Evolutionary conservation across 2,888 invertebrate genomes (phyloP), one percentile per base, ranked within the genome.

Genomic region (Fabriciana adippe): DNA sequence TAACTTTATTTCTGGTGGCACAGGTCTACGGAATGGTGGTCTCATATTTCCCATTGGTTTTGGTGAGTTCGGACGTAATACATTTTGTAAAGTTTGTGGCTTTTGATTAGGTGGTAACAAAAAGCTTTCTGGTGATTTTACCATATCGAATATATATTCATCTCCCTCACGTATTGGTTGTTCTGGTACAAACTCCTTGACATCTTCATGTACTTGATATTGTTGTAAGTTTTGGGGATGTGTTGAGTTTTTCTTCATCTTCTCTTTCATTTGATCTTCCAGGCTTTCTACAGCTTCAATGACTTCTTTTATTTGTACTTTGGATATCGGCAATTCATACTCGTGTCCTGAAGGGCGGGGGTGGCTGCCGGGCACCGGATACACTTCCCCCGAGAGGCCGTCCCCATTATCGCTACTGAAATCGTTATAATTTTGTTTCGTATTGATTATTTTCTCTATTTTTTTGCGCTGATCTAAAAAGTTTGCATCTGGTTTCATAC

Each of bases 401-500:
- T 78, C 80, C 65, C 74, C 79, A 69, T 82, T 90, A 78, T 76
- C 68, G 80, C 86, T 90, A 90, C 91, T 92, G 92, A 92, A 92
- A 91, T 89, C 83, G 88, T 90, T 84, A 90, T 90, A 90, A 89
- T 86, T 85, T 75, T 81, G 79, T 85, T 91, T 89, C 87, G 86
- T 87, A 81, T 92, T 89, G 85, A 88, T 90, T 81, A 89, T 88
- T 86, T 91, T 91, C 75, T 89, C 85, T 59, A 87, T 70, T 77
- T 90, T 90, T 79, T 79, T 86, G 77, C 86, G 86, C 51, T 85
- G 84, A 81, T 89, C 87, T 83, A 90, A 78, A 79, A 93, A 93
- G 86, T 93, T 93, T 84, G 87, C 90, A 84, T 94, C 94, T 72
- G 95, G 94, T 80, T 93, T 93, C 80, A 95, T 89, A 79, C 94